Percentiles rank a stretch among this genome's conserved stretches.
These are phyloP conservation scores for Aleiodes leptofemur DNA, from an alignment of 2,888 invertebrate genomes.

Conservation along the genomic window DNA sequence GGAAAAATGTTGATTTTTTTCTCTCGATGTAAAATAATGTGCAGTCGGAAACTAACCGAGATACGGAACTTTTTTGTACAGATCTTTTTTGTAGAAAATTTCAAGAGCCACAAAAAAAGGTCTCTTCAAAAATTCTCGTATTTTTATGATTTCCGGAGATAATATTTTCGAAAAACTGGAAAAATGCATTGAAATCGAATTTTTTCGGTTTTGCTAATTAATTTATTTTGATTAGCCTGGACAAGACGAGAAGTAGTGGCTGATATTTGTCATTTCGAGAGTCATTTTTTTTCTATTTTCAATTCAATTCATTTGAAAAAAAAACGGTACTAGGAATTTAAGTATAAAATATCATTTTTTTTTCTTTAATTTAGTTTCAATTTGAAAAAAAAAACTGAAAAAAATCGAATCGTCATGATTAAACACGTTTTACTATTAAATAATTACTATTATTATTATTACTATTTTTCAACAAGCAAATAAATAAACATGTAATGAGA, in stretches of 20 bases:
- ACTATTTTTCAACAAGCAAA: too few relatives aligned
- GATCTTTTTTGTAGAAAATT: too few relatives aligned
- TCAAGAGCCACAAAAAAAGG: too few relatives aligned
- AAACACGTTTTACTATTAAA: neutral
- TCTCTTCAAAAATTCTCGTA: too few relatives aligned
- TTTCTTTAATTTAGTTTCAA: constrained; percentile 15
- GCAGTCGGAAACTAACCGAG: too few relatives aligned
- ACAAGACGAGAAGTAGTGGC: constrained; percentile 24
- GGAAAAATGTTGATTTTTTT: neutral
- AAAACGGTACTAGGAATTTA: constrained; percentile 31
- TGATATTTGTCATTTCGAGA: constrained; percentile 17
- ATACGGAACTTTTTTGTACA: too few relatives aligned
- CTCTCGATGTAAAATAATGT: too few relatives aligned
- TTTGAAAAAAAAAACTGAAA: constrained; percentile 1
- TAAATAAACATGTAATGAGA: neutral
- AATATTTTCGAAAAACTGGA: neutral
- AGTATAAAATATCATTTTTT: constrained; percentile 1
- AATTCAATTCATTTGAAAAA: neutral
- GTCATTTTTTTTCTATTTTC: neutral
- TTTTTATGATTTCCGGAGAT: too few relatives aligned
- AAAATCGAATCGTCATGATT: neutral
- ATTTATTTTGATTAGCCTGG: constrained; percentile 1
- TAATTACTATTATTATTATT: constrained; percentile 3
- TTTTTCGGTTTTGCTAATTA: too few relatives aligned
- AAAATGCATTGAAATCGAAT: too few relatives aligned